Conservation (phyloP, 2,113 vertebrate genomes). For the Pavo muticus region DNA sequence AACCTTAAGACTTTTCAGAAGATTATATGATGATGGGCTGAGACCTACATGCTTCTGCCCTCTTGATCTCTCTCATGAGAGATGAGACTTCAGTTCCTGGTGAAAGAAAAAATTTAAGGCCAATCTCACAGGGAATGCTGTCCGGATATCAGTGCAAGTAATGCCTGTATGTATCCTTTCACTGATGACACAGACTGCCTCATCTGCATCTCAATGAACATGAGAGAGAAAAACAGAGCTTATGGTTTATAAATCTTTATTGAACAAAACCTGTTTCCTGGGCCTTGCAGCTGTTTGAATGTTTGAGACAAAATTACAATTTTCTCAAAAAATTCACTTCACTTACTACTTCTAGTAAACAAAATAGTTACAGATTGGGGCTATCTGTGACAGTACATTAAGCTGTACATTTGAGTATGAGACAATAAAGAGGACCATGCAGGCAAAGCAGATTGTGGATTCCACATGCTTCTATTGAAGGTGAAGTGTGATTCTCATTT, state of each 20-base stretch:
- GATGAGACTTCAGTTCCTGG: background rate
- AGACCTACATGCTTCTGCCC: background rate
- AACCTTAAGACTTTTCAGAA: background rate
- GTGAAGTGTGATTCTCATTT: background rate
- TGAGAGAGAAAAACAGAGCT: background rate
- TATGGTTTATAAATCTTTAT: background rate
- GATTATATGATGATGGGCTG: background rate
- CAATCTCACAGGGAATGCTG: background rate
- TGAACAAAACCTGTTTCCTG: background rate
- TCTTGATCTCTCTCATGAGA: background rate
- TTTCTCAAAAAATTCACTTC: background rate
- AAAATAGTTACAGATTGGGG: background rate
- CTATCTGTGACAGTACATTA: background rate
- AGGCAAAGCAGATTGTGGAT: background rate
- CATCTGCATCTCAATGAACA: background rate
- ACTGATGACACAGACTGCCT: background rate
- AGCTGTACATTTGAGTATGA: background rate
- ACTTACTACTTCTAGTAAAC: background rate
- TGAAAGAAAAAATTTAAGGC: background rate
- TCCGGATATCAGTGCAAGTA: background rate
- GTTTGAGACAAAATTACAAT: background rate
- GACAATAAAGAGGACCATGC: background rate
- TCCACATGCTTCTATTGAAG: background rate
- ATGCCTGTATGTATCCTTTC: background rate
- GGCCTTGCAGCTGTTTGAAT: background rate